These are phyloP conservation scores for Charanyca ferruginea DNA, from an alignment of 2,888 invertebrate species.

Conservation along the genomic window DNA sequence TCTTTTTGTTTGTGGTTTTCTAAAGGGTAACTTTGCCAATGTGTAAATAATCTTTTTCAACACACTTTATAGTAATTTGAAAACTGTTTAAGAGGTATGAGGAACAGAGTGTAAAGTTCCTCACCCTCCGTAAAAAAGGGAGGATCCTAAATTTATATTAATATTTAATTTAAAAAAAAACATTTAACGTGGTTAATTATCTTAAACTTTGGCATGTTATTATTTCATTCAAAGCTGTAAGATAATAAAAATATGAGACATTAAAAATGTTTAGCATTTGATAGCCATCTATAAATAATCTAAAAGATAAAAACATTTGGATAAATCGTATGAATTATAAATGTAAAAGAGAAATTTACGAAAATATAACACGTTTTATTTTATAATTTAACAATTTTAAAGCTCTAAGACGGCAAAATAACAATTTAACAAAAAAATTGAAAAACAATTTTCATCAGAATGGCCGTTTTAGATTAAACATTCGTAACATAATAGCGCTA, in stretches of 20 bases:
- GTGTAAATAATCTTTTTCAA: conserved; percentile 38
- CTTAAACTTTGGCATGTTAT: conserved; percentile 2
- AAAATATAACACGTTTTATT: conserved; percentile 10
- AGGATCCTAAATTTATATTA: no score
- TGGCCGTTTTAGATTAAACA: not conserved
- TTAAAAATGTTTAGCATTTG: conserved; percentile 1
- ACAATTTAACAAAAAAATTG: not conserved
- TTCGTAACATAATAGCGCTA: not conserved
- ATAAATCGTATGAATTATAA: conserved; percentile 15
- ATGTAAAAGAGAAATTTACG: conserved; percentile 25
- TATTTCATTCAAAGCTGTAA: conserved; percentile 9
- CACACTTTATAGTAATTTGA: conserved; percentile 26
- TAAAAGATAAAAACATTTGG: not conserved
- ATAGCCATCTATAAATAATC: not conserved
- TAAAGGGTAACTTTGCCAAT: conserved; percentile 21
- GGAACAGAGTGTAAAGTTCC: no score
- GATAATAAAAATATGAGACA: conserved; percentile 13
- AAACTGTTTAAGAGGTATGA: no score
- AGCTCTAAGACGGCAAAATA: conserved; percentile 9
- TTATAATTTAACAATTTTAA: conserved; percentile 5
- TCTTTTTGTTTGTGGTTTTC: not conserved
- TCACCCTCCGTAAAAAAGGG: no score
- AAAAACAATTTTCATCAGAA: conserved; percentile 1
- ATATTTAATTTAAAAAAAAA: conserved; percentile 34
- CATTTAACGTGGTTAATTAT: conserved; percentile 2